These are phyloP conservation scores for Uria aalge DNA, from an alignment of 2,113 vertebrate genomes.

Conservation along the genomic window DNA sequence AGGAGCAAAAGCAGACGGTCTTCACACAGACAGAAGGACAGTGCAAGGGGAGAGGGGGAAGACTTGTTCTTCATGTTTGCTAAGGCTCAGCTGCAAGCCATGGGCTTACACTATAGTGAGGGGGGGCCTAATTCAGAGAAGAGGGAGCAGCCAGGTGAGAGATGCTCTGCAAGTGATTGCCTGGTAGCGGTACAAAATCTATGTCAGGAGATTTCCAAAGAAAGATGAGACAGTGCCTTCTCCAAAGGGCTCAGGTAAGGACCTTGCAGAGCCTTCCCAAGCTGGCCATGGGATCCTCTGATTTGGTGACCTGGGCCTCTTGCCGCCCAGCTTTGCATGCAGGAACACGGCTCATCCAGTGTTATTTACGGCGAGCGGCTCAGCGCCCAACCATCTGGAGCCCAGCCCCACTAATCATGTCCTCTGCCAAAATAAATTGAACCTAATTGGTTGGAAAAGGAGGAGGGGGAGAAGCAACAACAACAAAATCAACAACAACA, in stretches of 20 bases:
- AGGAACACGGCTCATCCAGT: background rate
- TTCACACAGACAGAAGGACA: background rate
- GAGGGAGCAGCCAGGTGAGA: background rate
- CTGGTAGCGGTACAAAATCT: background rate
- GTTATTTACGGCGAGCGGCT: constrained; percentile 25
- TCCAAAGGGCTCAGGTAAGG: background rate
- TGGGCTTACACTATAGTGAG: background rate
- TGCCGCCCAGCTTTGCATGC: background rate
- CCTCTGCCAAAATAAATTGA: constrained; percentile 59
- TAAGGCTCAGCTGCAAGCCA: background rate
- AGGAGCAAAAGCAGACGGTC: background rate
- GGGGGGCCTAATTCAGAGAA: background rate
- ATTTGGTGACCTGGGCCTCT: background rate
- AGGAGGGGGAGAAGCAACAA: constrained; percentile 21
- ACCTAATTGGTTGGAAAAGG: constrained; percentile 56
- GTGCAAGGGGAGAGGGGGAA: background rate
- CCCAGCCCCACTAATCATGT: constrained; percentile 52
- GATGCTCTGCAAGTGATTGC: background rate
- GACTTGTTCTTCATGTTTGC: background rate
- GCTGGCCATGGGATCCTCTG: background rate
- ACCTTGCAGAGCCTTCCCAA: background rate
- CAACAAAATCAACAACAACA: constrained; percentile 21
- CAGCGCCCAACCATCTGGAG: constrained; percentile 61
- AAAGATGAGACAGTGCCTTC: background rate
- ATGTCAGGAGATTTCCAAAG: background rate